Evolutionary conservation across 2,888 invertebrate genomes (phyloP), one percentile per base, ranked within the genome.

Genomic region (Agriopis marginaria): DNA sequence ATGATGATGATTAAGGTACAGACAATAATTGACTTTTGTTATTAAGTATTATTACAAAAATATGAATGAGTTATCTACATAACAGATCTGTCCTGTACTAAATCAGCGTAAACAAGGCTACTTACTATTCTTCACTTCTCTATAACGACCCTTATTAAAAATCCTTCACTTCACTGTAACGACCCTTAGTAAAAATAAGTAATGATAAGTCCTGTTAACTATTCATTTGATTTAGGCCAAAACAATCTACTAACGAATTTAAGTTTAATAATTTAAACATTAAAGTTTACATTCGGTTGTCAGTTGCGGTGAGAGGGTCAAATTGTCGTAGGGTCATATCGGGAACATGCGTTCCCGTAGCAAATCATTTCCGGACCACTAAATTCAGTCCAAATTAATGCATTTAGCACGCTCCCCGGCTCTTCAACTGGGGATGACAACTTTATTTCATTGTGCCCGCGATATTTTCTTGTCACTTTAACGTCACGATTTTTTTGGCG

Each of bases 301-400:
- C 64, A 68, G 76, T 76, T 85, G 83, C 81, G 89, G 88, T 88
- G 78, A 87, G 86, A 84, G 89, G 87, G 87, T 89, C 89, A 89
- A 89, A 85, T 87, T 82, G 84, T 85, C 85, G 82, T 84, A 87
- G 92, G 90, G 92, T 89, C 90, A 91, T 90, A 90, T 90, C 91
- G 80, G 78, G 83, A 86, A 89, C 91, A 91, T 92, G 89, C 90
- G 90, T 93, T 93, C 93, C 93, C 93, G 93, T 93, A 88, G 93
- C 94, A 93, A 93, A 93, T 94, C 94, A 93, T 92, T 94, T 94
- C 93, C 93, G 93, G 91, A 82, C 94, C 94, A 94, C 94, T 94
- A 93, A 93, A 90, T 92, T 84, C 93, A 93, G 93, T 92, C 91
- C 88, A 93, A 94, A 94, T 93, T 94, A 93, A 93, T 93, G 93